Percentiles rank a stretch among this genome's conserved stretches.
phyloP scores from a whole-genome alignment of 2,797 vertebrate genomes.

The Argya squamiceps region DNA sequence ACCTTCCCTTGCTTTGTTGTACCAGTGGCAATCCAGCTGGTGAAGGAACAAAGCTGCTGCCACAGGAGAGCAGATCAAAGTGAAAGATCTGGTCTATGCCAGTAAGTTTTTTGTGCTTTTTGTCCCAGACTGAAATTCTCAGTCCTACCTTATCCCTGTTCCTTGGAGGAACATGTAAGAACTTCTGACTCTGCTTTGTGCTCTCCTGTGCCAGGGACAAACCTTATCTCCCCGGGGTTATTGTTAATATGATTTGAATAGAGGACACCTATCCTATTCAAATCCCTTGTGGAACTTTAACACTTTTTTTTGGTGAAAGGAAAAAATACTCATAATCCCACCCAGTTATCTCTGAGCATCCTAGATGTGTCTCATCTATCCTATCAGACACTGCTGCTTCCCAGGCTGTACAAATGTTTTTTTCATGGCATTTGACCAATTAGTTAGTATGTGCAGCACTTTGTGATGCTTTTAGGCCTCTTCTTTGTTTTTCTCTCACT shows the following conservation, averaged over 20 bases:
- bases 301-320: neutral
- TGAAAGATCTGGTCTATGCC: neutral
- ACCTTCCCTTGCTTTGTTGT: neutral
- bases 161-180: neutral
- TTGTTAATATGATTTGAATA: neutral
- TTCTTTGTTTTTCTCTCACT: neutral
- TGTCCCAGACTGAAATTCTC: neutral
- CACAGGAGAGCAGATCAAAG: neutral
- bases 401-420: neutral
- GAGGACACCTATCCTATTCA: neutral
- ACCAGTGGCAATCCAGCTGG: neutral
- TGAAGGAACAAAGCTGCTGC: neutral
- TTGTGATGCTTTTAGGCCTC: neutral
- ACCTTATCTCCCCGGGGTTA: neutral
- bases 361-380: neutral
- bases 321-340: neutral
- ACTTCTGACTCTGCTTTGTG: neutral
- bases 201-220: neutral
- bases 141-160: neutral
- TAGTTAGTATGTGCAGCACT: neutral
- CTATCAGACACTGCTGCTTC: neutral
- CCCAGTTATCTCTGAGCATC: neutral
- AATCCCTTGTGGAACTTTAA: neutral
- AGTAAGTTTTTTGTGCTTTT: neutral
- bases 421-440: neutral